These are phyloP conservation scores for Drosophila pseudotakahashii DNA, from an alignment of 2,888 invertebrate species.

Conservation along the genomic window DNA sequence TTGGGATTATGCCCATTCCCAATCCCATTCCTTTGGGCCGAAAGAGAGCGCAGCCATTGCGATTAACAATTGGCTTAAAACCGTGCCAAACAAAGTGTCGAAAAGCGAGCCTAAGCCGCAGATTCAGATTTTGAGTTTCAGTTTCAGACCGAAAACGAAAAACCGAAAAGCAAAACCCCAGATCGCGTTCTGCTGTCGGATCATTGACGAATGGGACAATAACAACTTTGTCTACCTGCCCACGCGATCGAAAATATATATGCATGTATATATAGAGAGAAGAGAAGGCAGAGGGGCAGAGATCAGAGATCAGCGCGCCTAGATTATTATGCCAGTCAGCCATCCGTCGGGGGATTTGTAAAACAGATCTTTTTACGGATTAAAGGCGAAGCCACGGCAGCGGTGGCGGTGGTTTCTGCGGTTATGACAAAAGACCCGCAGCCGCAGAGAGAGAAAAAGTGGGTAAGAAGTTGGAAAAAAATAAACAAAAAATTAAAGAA, in stretches of 20 bases:
- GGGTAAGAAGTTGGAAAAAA: neutral
- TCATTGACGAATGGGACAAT: slow-evolving; percentile 51
- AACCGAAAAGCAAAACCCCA: neutral
- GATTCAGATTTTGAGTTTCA: neutral
- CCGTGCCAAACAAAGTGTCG: slow-evolving; percentile 80
- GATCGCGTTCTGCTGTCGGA: slow-evolving; percentile 44
- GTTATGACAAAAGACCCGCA: slow-evolving; percentile 44
- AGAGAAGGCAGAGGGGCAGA: slow-evolving; percentile 7
- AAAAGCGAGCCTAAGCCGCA: slow-evolving; percentile 77
- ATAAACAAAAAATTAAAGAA: too few species aligned
- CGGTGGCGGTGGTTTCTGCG: slow-evolving; percentile 47
- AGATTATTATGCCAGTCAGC: slow-evolving; percentile 46
- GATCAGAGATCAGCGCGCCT: slow-evolving; percentile 57
- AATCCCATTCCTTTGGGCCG: slow-evolving; percentile 2
- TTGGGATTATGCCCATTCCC: slow-evolving; percentile 72
- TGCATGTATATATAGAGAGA: neutral
- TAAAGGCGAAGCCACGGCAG: slow-evolving; percentile 65
- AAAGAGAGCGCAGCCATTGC: slow-evolving; percentile 10
- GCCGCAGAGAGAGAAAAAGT: slow-evolving; percentile 15
- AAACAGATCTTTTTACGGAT: slow-evolving; percentile 79
- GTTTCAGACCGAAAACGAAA: slow-evolving; percentile 2
- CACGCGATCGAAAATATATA: slow-evolving; percentile 41
- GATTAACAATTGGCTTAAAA: slow-evolving; percentile 78
- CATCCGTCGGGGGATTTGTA: slow-evolving; percentile 70
- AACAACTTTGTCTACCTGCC: slow-evolving; percentile 47